A percentile compares a stretch with the other conserved stretches of the same genome.
Evolutionary conservation across 2,888 invertebrate species (phyloP).

Genomic region (Agrochola litura): DNA sequence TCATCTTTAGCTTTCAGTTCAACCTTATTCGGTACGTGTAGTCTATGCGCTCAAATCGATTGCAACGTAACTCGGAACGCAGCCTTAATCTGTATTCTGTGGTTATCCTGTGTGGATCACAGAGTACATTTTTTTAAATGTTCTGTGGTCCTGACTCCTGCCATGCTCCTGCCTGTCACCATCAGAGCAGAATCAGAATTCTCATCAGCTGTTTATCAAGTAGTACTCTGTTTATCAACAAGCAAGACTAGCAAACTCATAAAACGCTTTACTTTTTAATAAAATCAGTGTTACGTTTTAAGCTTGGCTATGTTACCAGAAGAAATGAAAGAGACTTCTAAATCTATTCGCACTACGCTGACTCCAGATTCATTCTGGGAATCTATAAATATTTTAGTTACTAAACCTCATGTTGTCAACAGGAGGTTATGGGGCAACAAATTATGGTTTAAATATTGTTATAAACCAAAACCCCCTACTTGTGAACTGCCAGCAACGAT

Average conservation of each 20-base stretch:
- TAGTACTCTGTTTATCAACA: conserved; percentile 3
- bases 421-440: conserved; percentile 92
- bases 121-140: too few species aligned
- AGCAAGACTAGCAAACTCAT: not conserved
- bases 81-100: too few species aligned
- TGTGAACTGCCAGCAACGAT: conserved; percentile 63
- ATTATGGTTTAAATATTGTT: conserved; percentile 70
- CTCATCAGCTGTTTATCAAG: conserved; percentile 1
- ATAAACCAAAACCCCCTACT: conserved; percentile 49
- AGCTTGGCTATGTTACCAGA: not conserved
- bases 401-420: conserved; percentile 93
- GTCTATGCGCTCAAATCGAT: too few species aligned
- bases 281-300: not conserved
- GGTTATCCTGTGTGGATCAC: too few species aligned
- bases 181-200: too few species aligned
- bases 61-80: too few species aligned
- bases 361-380: conserved; percentile 90
- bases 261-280: too few species aligned
- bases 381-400: conserved; percentile 91
- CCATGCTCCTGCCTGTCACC: too few species aligned
- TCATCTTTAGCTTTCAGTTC: too few species aligned
- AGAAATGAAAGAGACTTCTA: conserved; percentile 44
- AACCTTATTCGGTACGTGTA: too few species aligned
- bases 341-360: conserved; percentile 43
- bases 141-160: too few species aligned